Evolutionary conservation across 2,797 vertebrate species (phyloP).

Genomic region (Poeciliopsis turneri): DNA sequence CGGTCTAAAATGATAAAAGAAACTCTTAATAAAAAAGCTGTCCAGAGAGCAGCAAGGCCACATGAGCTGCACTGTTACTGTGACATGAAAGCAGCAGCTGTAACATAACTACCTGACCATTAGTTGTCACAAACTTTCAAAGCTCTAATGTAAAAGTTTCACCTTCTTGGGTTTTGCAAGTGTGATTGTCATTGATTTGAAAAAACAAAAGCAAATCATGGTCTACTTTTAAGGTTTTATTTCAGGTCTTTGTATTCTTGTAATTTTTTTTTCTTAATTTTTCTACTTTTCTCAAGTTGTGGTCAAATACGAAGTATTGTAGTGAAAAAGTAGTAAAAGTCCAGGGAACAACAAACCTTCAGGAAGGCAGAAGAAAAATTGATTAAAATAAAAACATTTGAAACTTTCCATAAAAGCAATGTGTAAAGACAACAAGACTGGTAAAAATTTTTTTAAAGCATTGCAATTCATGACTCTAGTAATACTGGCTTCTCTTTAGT

Average conservation of each 20-base stretch:
- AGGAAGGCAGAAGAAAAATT: background rate
- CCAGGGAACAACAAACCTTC: background rate
- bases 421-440: background rate
- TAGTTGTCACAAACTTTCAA: background rate
- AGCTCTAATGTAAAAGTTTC: background rate
- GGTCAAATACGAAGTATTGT: too few relatives aligned
- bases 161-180: background rate
- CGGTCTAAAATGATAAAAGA: background rate
- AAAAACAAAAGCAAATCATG: background rate
- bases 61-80: background rate
- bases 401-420: background rate
- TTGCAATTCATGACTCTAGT: background rate
- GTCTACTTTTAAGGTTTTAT: background rate
- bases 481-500: background rate
- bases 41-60: background rate
- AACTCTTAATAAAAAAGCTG: conserved; percentile 2
- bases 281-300: background rate
- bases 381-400: background rate
- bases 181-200: background rate
- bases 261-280: background rate
- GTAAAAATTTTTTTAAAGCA: background rate
- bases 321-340: background rate
- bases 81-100: background rate
- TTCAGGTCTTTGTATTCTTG: background rate
- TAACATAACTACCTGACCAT: background rate